Evolutionary conservation across 2,113 vertebrate genomes (phyloP), one percentile per base, ranked within the genome.

Genomic region (Calidris pugnax): DNA sequence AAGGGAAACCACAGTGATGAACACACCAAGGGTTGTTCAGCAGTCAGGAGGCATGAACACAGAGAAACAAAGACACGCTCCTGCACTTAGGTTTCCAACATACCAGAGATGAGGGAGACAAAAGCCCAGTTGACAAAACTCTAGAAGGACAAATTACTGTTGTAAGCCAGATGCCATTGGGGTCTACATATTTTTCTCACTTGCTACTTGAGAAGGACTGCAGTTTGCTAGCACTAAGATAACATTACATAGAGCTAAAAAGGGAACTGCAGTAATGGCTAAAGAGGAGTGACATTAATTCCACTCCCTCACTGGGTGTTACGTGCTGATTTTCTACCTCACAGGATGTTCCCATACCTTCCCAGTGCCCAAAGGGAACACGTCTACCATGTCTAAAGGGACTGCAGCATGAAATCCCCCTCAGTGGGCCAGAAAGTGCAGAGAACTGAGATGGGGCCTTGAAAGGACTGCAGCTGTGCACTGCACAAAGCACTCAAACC

Each of bases 241-340:
- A 39, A 10, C 39, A 9, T 35, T 7, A 6, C 48, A 30, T 0
- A 4, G 39, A 80, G 39, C 83, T 66, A 37, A 10, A 68, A 33
- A 27, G 20, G 33, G 59, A 85, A 7, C 16, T 47, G 53, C 28
- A 60, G 56, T 4, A 27, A 14, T 1, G 1, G 28, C 45, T 51
- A 37, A 4, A 4, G 51, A 32, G 45, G 9, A 51, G 30, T 1
- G 35, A 33, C 0, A 0, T 8, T 16, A 14, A 18, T 35, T 24
- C 26, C 2, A 0, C 22, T 32, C 39, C 45, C 50, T 48, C 6
- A 4, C 23, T 18, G 21, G 18, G 41, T 20, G 5, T 9, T 53
- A 41, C 1, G 0, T 17, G 50, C 33, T 63, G 22, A 21, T 47
- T 30, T 39, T 7, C 50, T 82, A 48, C 33, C 37, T 37, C 47